Percentiles rank a stretch among this genome's conserved stretches.
Conservation (phyloP, 2,888 invertebrate species). For the Hydropsyche betteni region DNA sequence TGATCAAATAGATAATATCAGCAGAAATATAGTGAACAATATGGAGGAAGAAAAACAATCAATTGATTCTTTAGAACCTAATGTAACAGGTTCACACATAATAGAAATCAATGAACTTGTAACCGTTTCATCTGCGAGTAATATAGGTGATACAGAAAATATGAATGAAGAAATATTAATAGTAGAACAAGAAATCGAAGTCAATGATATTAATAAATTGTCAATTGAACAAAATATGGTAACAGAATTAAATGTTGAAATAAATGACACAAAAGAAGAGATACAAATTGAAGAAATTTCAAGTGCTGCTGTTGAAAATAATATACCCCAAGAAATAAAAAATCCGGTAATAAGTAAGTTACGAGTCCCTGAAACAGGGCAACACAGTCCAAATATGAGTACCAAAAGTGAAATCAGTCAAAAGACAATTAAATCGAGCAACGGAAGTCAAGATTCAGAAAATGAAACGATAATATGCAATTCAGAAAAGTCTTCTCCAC, state of each 20-base stretch:
- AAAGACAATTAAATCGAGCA: slow-evolving; percentile 59
- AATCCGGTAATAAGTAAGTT: slow-evolving; percentile 55
- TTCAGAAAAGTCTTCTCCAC: slow-evolving; percentile 63
- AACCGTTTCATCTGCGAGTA: slow-evolving; percentile 14
- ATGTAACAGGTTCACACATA: slow-evolving; percentile 65
- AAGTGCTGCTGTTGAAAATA: too few species aligned
- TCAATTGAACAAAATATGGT: slow-evolving; percentile 54
- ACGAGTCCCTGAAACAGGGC: slow-evolving; percentile 60
- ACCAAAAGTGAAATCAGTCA: slow-evolving; percentile 63
- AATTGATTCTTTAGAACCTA: slow-evolving; percentile 65
- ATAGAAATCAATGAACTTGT: slow-evolving; percentile 64
- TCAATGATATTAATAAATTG: slow-evolving; percentile 58
- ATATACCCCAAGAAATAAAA: background rate
- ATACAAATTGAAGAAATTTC: slow-evolving; percentile 35
- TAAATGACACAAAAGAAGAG: slow-evolving; percentile 54
- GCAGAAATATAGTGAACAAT: slow-evolving; percentile 34
- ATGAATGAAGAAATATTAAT: slow-evolving; percentile 52
- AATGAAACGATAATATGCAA: slow-evolving; percentile 65
- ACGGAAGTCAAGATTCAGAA: slow-evolving; percentile 58
- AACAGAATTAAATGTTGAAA: slow-evolving; percentile 50
- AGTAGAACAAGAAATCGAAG: slow-evolving; percentile 58
- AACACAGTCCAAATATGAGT: slow-evolving; percentile 61
- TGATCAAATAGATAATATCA: slow-evolving; percentile 41
- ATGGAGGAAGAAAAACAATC: slow-evolving; percentile 53
- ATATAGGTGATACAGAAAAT: slow-evolving; percentile 36